These are phyloP conservation scores for Chaetophractus vellerosus DNA, from an alignment of 2,797 vertebrate genomes.

Conservation along the genomic window DNA sequence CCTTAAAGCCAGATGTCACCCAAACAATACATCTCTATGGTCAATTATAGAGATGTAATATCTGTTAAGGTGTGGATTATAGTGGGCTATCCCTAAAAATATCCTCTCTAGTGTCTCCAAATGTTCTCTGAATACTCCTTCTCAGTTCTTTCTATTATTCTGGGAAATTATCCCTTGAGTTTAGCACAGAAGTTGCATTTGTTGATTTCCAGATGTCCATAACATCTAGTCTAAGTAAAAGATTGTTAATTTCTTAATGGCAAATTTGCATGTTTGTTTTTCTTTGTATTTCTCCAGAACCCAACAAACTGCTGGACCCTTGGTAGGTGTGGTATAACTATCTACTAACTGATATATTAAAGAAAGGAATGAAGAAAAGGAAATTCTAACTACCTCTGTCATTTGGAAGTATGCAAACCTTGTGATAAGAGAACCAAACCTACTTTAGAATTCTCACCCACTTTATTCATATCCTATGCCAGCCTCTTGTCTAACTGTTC, in stretches of 20 bases:
- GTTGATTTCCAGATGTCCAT: not conserved
- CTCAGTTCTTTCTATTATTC: not conserved
- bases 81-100: not conserved
- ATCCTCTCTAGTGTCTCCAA: not conserved
- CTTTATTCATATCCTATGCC: not conserved
- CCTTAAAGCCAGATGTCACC: not conserved
- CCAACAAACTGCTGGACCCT: not conserved
- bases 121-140: not conserved
- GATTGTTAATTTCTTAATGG: not conserved
- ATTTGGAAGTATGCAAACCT: not conserved
- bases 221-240: not conserved
- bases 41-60: too few relatives aligned
- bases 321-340: not conserved
- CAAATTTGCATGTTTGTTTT: not conserved
- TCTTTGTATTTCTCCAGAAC: not conserved
- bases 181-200: not conserved
- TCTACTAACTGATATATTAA: not conserved
- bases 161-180: not conserved
- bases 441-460: not conserved
- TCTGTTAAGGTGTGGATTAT: too few relatives aligned
- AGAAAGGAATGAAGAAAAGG: not conserved
- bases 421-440: accelerated
- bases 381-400: not conserved
- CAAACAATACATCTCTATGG: not conserved
- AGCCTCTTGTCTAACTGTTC: not conserved